These are phyloP conservation scores for Parazoanthus atlanticus DNA, from an alignment of 92 coral and sea anemone genomes.

Conservation along the genomic window DNA sequence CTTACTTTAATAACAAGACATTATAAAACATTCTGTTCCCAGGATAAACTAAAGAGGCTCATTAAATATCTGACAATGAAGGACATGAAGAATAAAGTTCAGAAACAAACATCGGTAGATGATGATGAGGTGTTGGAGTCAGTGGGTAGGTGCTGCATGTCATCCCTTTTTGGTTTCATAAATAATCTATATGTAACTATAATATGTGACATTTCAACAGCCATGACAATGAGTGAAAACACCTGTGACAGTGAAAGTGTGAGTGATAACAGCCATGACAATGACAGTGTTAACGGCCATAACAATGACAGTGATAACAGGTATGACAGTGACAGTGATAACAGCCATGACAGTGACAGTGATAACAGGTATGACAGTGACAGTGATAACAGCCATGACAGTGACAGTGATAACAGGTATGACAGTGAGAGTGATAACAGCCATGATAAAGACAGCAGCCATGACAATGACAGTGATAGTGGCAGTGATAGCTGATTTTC, in stretches of 20 bases:
- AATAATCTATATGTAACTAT: too few relatives aligned
- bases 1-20: not conserved
- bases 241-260: not conserved
- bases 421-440: not conserved
- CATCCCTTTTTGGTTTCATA: too few relatives aligned
- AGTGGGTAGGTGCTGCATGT: conserved; percentile 57
- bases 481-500: not conserved
- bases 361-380: not conserved
- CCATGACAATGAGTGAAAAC: not conserved
- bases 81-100: conserved; percentile 85
- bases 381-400: not conserved
- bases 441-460: not conserved
- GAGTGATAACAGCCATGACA: not conserved
- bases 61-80: conserved; percentile 84
- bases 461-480: not conserved
- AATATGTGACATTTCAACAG: not conserved
- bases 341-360: not conserved
- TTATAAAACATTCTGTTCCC: not conserved
- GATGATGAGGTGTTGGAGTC: conserved; percentile 90
- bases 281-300: not conserved
- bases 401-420: not conserved
- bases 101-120: conserved; percentile 86
- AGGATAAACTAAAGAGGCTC: conserved; percentile 91
- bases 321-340: not conserved
- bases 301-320: not conserved